Evolutionary conservation across 2,113 vertebrate genomes (phyloP).

Genomic region (Clarias gariepinus): DNA sequence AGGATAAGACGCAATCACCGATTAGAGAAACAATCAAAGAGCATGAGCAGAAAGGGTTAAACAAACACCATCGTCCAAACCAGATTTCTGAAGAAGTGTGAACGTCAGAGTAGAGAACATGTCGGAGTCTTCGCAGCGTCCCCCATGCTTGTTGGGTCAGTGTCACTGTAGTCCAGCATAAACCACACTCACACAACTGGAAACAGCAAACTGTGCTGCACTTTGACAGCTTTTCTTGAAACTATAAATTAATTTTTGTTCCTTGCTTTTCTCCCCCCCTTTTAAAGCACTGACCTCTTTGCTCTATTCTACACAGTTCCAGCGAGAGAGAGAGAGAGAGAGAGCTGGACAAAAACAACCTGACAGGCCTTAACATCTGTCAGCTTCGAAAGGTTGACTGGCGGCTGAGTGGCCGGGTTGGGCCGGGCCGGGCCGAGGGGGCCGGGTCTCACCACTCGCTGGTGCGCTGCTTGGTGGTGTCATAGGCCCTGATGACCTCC

Average conservation of each 20-base stretch:
- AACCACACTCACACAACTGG: conserved; percentile 73
- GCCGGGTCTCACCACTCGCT: conserved; percentile 84
- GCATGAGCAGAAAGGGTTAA: conserved; percentile 36
- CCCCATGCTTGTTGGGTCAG: conserved; percentile 71
- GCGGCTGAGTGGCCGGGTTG: conserved; percentile 28
- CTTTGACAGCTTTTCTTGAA: conserved; percentile 35
- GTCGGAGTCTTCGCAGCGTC: conserved; percentile 5
- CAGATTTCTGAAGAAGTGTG: conserved; percentile 38
- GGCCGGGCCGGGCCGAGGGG: conserved; percentile 40
- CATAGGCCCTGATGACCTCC: conserved; percentile 95
- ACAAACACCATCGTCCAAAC: neutral
- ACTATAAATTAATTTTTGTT: conserved; percentile 49
- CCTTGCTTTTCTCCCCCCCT: conserved; percentile 48
- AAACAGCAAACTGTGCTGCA: conserved; percentile 67
- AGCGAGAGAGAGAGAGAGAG: neutral
- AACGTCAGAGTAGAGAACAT: conserved; percentile 48
- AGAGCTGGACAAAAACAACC: conserved; percentile 47
- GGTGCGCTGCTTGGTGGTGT: conserved; percentile 94
- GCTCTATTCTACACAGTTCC: conserved; percentile 38
- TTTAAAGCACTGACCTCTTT: conserved; percentile 38
- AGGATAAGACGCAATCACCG: conserved; percentile 29
- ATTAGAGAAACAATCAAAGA: conserved; percentile 40
- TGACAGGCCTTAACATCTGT: conserved; percentile 43
- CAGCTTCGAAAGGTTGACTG: conserved; percentile 55
- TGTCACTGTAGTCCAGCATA: conserved; percentile 70